These are phyloP conservation scores for Adelognathus sp. DNA, from an alignment of 2,888 invertebrate genomes.

Conservation along the genomic window DNA sequence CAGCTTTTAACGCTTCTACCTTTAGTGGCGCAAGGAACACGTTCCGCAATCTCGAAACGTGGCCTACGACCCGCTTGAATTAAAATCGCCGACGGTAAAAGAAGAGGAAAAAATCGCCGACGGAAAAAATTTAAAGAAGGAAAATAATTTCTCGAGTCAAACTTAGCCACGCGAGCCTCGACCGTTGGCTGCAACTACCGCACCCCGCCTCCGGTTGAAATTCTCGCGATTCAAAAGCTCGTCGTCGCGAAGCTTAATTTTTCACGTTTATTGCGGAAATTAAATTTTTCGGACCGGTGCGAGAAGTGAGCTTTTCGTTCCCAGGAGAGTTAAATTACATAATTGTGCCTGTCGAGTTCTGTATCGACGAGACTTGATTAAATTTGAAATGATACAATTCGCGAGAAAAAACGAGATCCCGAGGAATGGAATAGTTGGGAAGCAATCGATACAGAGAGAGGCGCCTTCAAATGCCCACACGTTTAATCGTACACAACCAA, in stretches of 20 bases:
- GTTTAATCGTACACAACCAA: too few species aligned
- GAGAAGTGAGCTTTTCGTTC: neutral
- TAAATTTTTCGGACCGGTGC: neutral
- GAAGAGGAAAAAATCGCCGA: neutral
- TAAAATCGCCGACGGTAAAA: neutral
- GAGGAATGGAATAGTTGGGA: neutral
- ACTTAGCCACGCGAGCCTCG: conserved; percentile 5
- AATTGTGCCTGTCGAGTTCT: too few species aligned
- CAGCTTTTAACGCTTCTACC: conserved; percentile 10
- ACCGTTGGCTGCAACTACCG: neutral
- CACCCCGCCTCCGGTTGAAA: neutral
- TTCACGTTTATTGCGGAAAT: neutral
- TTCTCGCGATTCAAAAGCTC: neutral
- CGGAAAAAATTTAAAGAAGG: neutral
- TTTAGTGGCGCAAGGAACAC: neutral
- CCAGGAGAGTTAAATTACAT: too few species aligned
- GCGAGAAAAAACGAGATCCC: neutral
- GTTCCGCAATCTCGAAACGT: neutral
- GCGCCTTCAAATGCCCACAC: neutral
- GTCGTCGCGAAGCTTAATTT: neutral
- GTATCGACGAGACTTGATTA: too few species aligned
- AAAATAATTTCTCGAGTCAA: neutral
- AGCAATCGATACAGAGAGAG: neutral
- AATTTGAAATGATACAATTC: neutral
- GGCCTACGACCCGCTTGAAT: conserved; percentile 10